Evolutionary conservation across 2,113 vertebrate genomes (phyloP), one percentile per base, ranked within the genome.

Genomic region (Toxotes jaculatrix): DNA sequence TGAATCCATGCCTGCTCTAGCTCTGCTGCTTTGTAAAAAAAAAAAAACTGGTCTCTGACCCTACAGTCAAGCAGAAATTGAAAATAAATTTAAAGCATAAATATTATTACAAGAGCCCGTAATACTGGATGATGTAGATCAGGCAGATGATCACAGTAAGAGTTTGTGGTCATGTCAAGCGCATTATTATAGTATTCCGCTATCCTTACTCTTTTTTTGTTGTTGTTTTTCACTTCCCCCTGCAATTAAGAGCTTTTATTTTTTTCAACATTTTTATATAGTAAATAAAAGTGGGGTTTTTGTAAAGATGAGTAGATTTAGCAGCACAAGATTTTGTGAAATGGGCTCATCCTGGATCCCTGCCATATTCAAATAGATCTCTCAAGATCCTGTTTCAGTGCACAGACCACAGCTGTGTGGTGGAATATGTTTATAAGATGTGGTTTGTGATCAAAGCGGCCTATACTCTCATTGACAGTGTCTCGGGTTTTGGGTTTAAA

Each of bases 401-500:
- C 60, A 5, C 42, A 38, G 64, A 89, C 91, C 90, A 31, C 91
- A 89, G 78, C 77, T 53, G 84, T 81, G 67, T 78, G 63, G 90
- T 92, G 74, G 43, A 47, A 88, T 83, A 83, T 91, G 88, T 93
- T 91, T 82, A 82, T 83, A 84, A 85, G 79, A 87, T 89, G 80
- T 89, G 78, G 89, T 88, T 86, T 77, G 17, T 83, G 32, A 87
- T 72, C 87, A 77, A 75, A 69, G 72, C 38, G n/a, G 49, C 79
- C 87, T 81, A 62, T 84, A 78, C 64, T 84, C 71, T 89, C 80
- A 40, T 81, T 88, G 79, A 89, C 73, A 27, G 66, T 67, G 81
- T 89, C 83, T 86, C 75, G 23, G 84, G 74, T 82, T 88, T 89
- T 91, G 59, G 88, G 79, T 84, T 92, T 87, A 78, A 82, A 69